Evolutionary conservation across 2,888 invertebrate genomes (phyloP), one percentile per base, ranked within the genome.

Genomic region (Sesia bembeciformis): DNA sequence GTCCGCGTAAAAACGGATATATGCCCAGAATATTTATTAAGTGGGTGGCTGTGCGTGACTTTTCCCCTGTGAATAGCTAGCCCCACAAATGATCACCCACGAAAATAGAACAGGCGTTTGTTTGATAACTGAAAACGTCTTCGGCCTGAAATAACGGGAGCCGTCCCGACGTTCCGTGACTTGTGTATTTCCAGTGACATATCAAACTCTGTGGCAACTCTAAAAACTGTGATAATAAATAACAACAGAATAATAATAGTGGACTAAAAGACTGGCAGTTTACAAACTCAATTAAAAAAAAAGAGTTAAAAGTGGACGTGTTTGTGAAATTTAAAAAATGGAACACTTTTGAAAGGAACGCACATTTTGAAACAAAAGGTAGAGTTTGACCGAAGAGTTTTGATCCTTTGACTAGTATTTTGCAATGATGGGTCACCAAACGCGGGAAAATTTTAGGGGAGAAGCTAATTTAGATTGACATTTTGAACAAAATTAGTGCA

Each of bases 11-110:
- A 89, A 89, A 88, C 87, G 88, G 89, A 90, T 90, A 90, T 90
- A 90, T 89, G 91, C 90, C 90, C 88, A 85, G 91, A 90, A 91
- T 91, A 91, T 91, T 91, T 91, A 91, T 91, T 86, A 86, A 85
- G 88, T 86, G 89, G 86, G 88, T 87, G 89, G 86, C 71, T 84
- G 87, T 85, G 89, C 89, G 88, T 88, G 88, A 88, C 89, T 86
- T 88, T 85, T 86, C 88, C 86, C 85, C 73, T 72, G 85, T 79
- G 87, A 78, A 81, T 84, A 81, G 82, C 82, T 81, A 74, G 74
- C 76, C 81, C 78, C 73, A 80, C 79, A 82, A 84, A 84, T 76
- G 83, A 83, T 84, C 74, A 74, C 69, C 69, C 76, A 67, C 78
- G 70, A 78, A 84, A 85, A 86, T 83, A 85, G 84, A 78, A 70